phyloP scores from a whole-genome alignment of 2,797 vertebrate species.

The Calcarius lapponicus region DNA sequence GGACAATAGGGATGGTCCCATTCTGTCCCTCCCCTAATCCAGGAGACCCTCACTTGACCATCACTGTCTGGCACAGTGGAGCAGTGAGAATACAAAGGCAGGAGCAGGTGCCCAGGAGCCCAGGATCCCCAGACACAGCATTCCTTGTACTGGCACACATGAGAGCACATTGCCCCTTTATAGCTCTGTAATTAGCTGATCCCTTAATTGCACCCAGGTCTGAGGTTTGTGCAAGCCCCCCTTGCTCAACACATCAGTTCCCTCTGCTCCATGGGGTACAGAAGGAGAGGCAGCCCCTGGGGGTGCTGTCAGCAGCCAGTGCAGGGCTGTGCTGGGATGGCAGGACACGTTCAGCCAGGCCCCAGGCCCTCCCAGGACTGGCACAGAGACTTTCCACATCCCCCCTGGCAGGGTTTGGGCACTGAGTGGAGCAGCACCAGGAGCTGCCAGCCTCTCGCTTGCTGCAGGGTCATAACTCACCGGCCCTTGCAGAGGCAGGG shows the following conservation, averaged over 20 bases:
- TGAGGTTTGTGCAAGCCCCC: background rate
- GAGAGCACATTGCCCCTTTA: background rate
- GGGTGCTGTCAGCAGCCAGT: background rate
- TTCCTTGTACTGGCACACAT: accelerated
- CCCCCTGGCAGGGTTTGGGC: background rate
- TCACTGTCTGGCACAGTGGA: background rate
- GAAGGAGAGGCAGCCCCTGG: background rate
- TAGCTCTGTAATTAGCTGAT: background rate
- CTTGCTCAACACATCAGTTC: background rate
- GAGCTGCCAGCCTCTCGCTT: background rate
- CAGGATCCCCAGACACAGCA: accelerated
- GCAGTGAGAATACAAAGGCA: background rate
- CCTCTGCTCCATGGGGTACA: background rate
- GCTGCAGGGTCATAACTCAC: background rate
- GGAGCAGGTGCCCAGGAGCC: background rate
- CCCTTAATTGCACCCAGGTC: background rate
- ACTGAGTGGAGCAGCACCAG: background rate
- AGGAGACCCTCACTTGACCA: background rate
- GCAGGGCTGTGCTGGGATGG: accelerated
- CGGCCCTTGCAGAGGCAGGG: background rate
- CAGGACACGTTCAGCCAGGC: background rate
- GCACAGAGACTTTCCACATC: background rate
- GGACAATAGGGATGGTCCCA: background rate
- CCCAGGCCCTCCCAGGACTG: background rate
- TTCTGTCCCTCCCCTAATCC: background rate